phyloP scores from a whole-genome alignment of 2,113 vertebrate genomes.

The Phyllostomus hastatus region DNA sequence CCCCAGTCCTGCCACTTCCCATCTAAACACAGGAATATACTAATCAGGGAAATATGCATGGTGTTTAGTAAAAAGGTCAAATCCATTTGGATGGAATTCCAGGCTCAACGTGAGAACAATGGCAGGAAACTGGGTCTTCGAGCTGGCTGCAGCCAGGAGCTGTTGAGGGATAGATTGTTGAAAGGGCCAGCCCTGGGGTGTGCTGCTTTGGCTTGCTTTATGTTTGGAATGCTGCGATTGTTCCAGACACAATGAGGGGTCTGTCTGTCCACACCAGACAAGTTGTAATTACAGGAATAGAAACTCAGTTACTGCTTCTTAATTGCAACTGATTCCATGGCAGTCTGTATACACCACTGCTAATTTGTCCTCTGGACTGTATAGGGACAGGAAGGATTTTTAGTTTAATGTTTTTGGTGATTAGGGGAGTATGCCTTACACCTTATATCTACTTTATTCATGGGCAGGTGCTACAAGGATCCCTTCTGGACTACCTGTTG shows the following conservation, averaged over 20 bases:
- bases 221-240: constrained; percentile 72
- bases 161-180: constrained; percentile 66
- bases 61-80: constrained; percentile 80
- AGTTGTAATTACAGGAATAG: constrained; percentile 65
- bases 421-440: neutral
- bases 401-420: neutral
- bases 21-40: constrained; percentile 78
- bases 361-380: constrained; percentile 20
- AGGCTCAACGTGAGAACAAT: constrained; percentile 78
- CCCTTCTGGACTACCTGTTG: neutral
- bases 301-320: constrained; percentile 29
- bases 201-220: constrained; percentile 39
- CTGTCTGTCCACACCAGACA: constrained; percentile 30
- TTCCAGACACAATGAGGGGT: constrained; percentile 56
- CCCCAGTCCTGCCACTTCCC: constrained; percentile 30
- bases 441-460: neutral
- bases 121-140: constrained; percentile 79
- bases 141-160: constrained; percentile 31
- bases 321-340: constrained; percentile 8
- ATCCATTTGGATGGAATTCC: constrained; percentile 85
- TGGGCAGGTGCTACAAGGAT: neutral
- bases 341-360: neutral
- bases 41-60: constrained; percentile 81
- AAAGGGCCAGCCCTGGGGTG: constrained; percentile 58
- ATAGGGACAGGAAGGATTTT: neutral